Base-by-base conservation (phyloP, 2,113 vertebrate species). In the Pelvicachromis taeniatus region DNA sequence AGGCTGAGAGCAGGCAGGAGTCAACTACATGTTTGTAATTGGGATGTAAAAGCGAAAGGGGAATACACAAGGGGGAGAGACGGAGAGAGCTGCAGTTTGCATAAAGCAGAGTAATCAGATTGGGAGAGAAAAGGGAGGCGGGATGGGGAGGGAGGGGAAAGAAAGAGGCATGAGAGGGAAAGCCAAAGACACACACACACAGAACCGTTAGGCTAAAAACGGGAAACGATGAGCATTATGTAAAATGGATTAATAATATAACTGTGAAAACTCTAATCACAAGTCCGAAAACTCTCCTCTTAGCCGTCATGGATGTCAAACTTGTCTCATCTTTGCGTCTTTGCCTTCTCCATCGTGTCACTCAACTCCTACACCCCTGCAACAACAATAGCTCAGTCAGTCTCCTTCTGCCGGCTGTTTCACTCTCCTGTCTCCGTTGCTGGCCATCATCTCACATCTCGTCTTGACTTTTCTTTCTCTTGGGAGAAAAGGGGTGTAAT, bases 101-200 rank as follows among this genome's bases (percentile, higher is more conserved):
- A 95, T 94, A 94, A 93, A 90, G 91, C 86, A 68, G 83, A 82
- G 91, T 90, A 92, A 94, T 92, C 91, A 92, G 80, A 90, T 85
- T 88, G 81, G 87, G 78, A 31, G 33, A 78, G 38, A 55, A 80
- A 42, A 55, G 70, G 52, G 31, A 29, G 29, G n/a, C 4, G 9
- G 53, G 75, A 29, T 9, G 38, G 53, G 68, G 70, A 79, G 73
- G 81, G 65, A 48, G 40, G 40, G 45, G 59, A 0, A 21, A 81
- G 63, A 45, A 73, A 79, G 33, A 58, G 45, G 33, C 73, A 5
- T 61, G 70, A 86, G 70, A 81, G 42, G 2, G 2, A 48, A 40
- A 87, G 68, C 14, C 42, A 48, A 87, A 78, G 59, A 59, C 45
- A 79, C 19, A 77, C 19, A 77, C 85, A 79, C 26, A 79, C 86